These are phyloP conservation scores for Drosophila quasianomalipes DNA, from an alignment of 2,888 invertebrate genomes.

Conservation along the genomic window DNA sequence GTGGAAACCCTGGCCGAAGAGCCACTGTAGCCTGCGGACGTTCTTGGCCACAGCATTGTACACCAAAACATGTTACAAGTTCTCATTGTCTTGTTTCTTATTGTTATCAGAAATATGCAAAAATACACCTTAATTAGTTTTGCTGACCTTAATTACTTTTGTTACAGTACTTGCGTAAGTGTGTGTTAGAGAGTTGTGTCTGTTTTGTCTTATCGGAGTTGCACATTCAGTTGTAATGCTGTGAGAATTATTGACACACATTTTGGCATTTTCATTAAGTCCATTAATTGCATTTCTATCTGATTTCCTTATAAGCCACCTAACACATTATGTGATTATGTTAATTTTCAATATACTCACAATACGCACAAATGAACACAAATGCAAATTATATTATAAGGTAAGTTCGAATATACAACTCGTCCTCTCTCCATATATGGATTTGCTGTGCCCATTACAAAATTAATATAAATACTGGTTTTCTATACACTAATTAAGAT, in stretches of 20 bases:
- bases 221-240: constrained; percentile 10
- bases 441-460: background rate
- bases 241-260: constrained; percentile 37
- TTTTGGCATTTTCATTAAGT: constrained; percentile 42
- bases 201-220: constrained; percentile 31
- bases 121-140: constrained; percentile 29
- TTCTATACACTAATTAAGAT: background rate
- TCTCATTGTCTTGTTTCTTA: constrained; percentile 16
- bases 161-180: constrained; percentile 1
- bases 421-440: background rate
- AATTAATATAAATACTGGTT: background rate
- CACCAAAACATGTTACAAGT: constrained; percentile 20
- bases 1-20: constrained; percentile 23
- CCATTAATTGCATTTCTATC: constrained; percentile 51
- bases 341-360: constrained; percentile 39
- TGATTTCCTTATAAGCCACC: constrained; percentile 27
- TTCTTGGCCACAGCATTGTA: constrained; percentile 26
- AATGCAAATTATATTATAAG: constrained; percentile 21
- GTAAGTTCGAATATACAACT: constrained; percentile 12
- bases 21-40: constrained; percentile 14
- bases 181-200: background rate
- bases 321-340: constrained; percentile 62
- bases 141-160: constrained; percentile 46
- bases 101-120: constrained; percentile 46
- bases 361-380: background rate